phyloP scores from a whole-genome alignment of 2,888 invertebrate species.

The Chymomyza caudatula region DNA sequence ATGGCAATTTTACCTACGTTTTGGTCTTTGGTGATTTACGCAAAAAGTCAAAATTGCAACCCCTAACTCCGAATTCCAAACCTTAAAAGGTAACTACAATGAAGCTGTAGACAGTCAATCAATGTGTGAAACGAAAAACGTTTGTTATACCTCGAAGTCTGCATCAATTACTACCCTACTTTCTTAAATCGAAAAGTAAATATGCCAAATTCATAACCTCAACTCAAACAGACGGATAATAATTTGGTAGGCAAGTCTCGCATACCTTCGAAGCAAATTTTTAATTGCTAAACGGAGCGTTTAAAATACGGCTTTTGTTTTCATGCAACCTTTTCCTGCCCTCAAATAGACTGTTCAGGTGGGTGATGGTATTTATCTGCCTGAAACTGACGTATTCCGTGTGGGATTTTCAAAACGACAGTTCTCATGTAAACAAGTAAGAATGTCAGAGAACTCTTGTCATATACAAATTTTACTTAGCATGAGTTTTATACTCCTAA shows the following conservation, averaged over 20 bases:
- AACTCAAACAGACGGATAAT: conserved; percentile 7
- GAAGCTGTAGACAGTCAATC: not conserved
- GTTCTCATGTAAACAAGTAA: too few species aligned
- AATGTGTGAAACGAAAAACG: not conserved
- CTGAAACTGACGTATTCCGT: not conserved
- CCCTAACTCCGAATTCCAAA: too few species aligned
- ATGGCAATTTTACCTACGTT: not conserved
- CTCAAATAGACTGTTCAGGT: not conserved
- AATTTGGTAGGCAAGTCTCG: not conserved
- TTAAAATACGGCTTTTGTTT: conserved; percentile 45
- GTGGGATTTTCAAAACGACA: not conserved
- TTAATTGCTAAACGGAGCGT: conserved; percentile 58
- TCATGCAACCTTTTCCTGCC: not conserved
- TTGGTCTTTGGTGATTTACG: not conserved
- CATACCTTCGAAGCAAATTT: too few species aligned
- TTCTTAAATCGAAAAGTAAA: conserved; percentile 46
- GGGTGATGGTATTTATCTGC: not conserved
- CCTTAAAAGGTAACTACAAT: too few species aligned
- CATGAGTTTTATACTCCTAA: not conserved
- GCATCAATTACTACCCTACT: too few species aligned
- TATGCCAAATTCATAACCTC: conserved; percentile 54
- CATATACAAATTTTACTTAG: too few species aligned
- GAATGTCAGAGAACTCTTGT: too few species aligned
- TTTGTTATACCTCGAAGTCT: too few species aligned
- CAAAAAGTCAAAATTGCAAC: not conserved